These are phyloP conservation scores for Ophioninae sp. DNA, from an alignment of 2,888 invertebrate species.

Conservation along the genomic window DNA sequence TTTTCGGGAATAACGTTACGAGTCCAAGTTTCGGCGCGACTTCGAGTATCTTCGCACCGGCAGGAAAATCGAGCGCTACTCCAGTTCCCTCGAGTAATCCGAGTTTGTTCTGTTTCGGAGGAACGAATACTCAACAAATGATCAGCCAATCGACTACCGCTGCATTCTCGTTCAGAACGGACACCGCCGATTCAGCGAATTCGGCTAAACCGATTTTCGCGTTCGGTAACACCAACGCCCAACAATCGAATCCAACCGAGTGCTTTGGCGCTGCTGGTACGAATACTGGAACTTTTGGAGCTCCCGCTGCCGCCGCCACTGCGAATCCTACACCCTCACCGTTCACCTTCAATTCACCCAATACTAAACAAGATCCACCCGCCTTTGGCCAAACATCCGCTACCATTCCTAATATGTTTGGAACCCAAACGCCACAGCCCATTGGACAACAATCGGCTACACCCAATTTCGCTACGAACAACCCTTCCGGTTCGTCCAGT, in stretches of 20 bases:
- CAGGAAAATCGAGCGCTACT: slow-evolving; percentile 50
- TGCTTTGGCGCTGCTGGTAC: slow-evolving; percentile 64
- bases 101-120: slow-evolving; percentile 73
- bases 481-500: slow-evolving; percentile 65
- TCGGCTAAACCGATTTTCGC: slow-evolving; percentile 68
- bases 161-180: slow-evolving; percentile 71
- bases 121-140: slow-evolving; percentile 61
- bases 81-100: slow-evolving; percentile 54
- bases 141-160: slow-evolving; percentile 68
- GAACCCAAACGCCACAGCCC: slow-evolving; percentile 65
- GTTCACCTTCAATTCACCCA: slow-evolving; percentile 74
- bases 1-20: slow-evolving; percentile 66
- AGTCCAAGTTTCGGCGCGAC: slow-evolving; percentile 64
- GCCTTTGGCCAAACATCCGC: slow-evolving; percentile 71
- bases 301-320: slow-evolving; percentile 52
- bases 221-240: slow-evolving; percentile 66
- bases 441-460: slow-evolving; percentile 54
- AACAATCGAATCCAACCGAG: slow-evolving; percentile 63
- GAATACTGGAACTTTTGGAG: slow-evolving; percentile 66
- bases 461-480: slow-evolving; percentile 58
- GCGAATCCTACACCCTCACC: slow-evolving; percentile 57
- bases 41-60: slow-evolving; percentile 66
- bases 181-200: slow-evolving; percentile 56
- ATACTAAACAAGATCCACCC: slow-evolving; percentile 66
- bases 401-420: slow-evolving; percentile 71